Evolutionary conservation across 1,140 invertebrate genomes (phyloP).

Genomic region (Sminthurinus signatus): DNA sequence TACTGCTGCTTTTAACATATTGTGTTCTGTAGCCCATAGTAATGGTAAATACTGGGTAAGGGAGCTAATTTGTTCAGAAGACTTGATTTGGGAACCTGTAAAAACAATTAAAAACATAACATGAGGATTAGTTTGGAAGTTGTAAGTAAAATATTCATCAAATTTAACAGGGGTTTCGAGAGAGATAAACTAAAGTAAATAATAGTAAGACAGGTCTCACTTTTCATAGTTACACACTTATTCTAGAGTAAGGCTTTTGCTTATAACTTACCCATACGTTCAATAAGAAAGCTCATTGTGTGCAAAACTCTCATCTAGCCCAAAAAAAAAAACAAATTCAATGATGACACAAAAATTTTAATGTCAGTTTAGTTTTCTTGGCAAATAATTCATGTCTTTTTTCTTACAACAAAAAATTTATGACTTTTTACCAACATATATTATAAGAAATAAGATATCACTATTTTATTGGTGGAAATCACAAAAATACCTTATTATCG

Average conservation of each 20-base stretch:
- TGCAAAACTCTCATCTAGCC: slow-evolving; percentile 77
- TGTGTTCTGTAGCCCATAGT: slow-evolving; percentile 81
- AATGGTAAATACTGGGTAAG: slow-evolving; percentile 75
- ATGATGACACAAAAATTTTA: too few species aligned
- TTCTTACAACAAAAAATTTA: slow-evolving; percentile 6
- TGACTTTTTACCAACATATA: slow-evolving; percentile 4
- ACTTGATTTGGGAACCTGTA: slow-evolving; percentile 66
- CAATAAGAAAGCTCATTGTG: slow-evolving; percentile 81
- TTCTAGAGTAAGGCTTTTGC: too few species aligned
- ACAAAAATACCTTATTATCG: slow-evolving; percentile 71
- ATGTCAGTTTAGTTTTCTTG: too few species aligned
- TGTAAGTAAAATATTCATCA: too few species aligned
- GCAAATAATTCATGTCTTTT: too few species aligned
- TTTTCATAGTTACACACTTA: too few species aligned
- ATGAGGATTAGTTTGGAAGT: too few species aligned
- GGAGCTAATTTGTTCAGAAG: slow-evolving; percentile 55
- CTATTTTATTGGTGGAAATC: background rate
- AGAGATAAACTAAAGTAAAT: too few species aligned
- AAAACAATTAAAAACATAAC: slow-evolving; percentile 85
- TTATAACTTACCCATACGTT: too few species aligned
- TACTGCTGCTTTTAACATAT: slow-evolving; percentile 86
- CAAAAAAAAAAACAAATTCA: too few species aligned
- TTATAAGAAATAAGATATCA: background rate
- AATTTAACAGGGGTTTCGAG: too few species aligned
- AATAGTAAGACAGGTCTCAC: too few species aligned